Evolutionary conservation across 2,113 vertebrate genomes (phyloP), one percentile per base, ranked within the genome.

Genomic region (Shinisaurus crocodilurus): DNA sequence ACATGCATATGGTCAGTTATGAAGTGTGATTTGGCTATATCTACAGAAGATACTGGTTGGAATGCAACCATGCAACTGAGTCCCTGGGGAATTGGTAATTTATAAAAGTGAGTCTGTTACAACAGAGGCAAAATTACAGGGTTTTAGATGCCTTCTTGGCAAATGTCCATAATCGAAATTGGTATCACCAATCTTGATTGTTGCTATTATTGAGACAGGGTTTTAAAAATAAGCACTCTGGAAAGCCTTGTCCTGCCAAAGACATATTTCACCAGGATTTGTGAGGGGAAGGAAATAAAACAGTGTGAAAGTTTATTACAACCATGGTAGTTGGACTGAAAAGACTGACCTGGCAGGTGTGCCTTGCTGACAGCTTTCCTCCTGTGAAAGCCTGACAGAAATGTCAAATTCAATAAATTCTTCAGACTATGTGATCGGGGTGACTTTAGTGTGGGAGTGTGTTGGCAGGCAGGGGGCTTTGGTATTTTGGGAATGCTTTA

Each of bases 401-500:
- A 86, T 89, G 93, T 93, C 95, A 95, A 94, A 88, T 92, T 94
- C 95, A 87, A 94, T 97, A 95, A 95, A 91, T 93, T 93, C 89
- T 88, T 81, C 87, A 92, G 92, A 76, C 88, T 76, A 34, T 70
- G 83, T 0, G 0, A 92, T 89, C 0, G 13, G 87, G 93, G 87
- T 0, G 0, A 83, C 90, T 93, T 91, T 92, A 0, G 1, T 0
- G 34, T 94, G 93, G 93, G 82, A 95, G 90, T 81, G 57, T 77
- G 80, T 92, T 96, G 92, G 89, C 90, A 91, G 82, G 80, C 16
- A 84, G 90, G 32, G 32, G 1, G 0, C 72, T 94, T 48, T n/a
- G 83, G 88, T 48, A 9, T 88, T 91, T 88, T 88, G 88, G 87
- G 83, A 91, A 81, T 92, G 69, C 84, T 94, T 91, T 70, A 57